Conservation (phyloP, 2,113 vertebrate species). For the Caloenas nicobarica region DNA sequence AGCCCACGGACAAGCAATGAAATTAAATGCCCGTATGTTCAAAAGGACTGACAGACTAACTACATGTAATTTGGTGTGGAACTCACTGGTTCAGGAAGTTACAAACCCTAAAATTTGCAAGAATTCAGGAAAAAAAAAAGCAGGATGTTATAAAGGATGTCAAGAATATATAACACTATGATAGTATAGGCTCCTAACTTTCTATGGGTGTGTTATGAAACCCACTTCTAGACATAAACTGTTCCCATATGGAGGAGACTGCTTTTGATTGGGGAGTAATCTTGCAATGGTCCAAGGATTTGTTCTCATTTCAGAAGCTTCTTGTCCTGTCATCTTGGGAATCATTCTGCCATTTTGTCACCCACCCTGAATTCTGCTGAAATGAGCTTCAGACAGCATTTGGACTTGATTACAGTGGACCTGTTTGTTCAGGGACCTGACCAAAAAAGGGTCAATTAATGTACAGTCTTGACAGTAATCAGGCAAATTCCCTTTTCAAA, state of each 20-base stretch:
- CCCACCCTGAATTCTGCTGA: neutral
- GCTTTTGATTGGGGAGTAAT: neutral
- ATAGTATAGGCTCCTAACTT: neutral
- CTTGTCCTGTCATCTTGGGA: neutral
- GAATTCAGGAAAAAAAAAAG: neutral
- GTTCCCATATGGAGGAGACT: neutral
- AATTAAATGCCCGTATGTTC: neutral
- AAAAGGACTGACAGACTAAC: neutral
- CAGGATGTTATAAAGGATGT: fast-evolving
- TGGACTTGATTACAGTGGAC: neutral
- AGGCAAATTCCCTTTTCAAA: neutral
- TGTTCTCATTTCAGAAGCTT: neutral
- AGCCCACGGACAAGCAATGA: neutral
- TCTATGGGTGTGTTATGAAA: neutral
- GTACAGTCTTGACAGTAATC: neutral
- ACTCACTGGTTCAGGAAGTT: neutral
- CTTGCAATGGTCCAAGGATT: neutral
- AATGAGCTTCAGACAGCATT: neutral
- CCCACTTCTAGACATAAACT: neutral
- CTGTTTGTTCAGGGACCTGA: neutral
- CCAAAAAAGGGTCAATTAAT: neutral
- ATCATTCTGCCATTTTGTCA: neutral
- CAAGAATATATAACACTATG: neutral
- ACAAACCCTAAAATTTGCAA: neutral
- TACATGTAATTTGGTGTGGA: neutral